phyloP scores from a whole-genome alignment of 1,140 invertebrate species.

The Galleria mellonella region DNA sequence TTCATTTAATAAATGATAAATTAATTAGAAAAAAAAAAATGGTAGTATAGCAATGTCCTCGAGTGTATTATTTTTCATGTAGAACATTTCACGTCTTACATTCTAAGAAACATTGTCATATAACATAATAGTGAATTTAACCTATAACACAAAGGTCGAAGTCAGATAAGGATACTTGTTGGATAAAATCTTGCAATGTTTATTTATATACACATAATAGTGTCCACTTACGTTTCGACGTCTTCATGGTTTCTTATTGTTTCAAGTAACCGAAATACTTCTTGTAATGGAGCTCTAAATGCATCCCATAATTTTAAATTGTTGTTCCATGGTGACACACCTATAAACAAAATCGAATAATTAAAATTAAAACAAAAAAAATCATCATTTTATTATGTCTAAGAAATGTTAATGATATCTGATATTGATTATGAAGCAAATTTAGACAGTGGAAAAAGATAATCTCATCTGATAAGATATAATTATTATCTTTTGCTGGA shows the following conservation, averaged over 20 bases:
- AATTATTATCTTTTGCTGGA: no score
- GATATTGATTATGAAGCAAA: neutral
- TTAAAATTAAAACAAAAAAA: no score
- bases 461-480: no score
- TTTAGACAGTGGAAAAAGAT: no score
- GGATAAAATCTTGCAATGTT: neutral
- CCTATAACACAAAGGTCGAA: neutral
- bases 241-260: constrained; percentile 89
- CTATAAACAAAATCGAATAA: constrained; percentile 40
- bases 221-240: constrained; percentile 79
- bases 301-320: constrained; percentile 90
- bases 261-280: constrained; percentile 91
- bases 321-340: constrained; percentile 90
- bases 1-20: no score
- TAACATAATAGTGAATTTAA: neutral
- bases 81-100: no score
- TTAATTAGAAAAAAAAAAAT: no score
- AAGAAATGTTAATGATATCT: neutral
- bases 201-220: neutral
- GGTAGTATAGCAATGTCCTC: no score
- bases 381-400: no score
- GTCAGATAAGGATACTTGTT: no score
- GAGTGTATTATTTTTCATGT: no score
- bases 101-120: neutral
- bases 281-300: constrained; percentile 89